Conservation (phyloP, 2,113 vertebrate species). For the Pluvianellus socialis region DNA sequence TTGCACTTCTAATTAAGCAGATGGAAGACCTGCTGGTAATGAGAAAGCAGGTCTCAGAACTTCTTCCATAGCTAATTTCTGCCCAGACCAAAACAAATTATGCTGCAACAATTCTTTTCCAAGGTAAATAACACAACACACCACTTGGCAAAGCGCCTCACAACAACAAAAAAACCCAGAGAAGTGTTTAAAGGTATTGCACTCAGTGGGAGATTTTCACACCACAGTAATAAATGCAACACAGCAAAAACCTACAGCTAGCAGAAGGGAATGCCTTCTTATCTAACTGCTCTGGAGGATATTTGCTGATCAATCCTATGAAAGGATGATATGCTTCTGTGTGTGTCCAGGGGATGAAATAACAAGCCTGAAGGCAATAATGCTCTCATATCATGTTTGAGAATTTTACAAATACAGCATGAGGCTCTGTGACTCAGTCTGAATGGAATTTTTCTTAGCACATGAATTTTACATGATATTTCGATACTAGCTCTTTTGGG, state of each 20-base stretch:
- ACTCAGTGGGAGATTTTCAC: conserved; percentile 68
- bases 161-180: conserved; percentile 19
- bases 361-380: conserved; percentile 70
- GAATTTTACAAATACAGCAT: conserved; percentile 73
- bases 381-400: conserved; percentile 72
- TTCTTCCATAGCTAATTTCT: conserved; percentile 72
- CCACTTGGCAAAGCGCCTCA: conserved; percentile 56
- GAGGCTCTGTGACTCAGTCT: conserved; percentile 63
- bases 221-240: conserved; percentile 67
- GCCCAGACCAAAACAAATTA: conserved; percentile 64
- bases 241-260: conserved; percentile 63
- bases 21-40: conserved; percentile 74
- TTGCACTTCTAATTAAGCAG: conserved; percentile 79
- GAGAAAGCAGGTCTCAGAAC: conserved; percentile 69
- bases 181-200: conserved; percentile 67
- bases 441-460: conserved; percentile 67
- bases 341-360: conserved; percentile 68
- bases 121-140: conserved; percentile 66
- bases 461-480: conserved; percentile 73
- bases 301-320: conserved; percentile 75
- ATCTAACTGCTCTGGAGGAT: conserved; percentile 71
- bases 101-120: conserved; percentile 66
- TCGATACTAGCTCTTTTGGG: conserved; percentile 37
- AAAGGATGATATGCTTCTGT: conserved; percentile 73
- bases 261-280: conserved; percentile 67